Evolutionary conservation across 1,140 invertebrate species (phyloP).

Genomic region (Zophobas atratus): DNA sequence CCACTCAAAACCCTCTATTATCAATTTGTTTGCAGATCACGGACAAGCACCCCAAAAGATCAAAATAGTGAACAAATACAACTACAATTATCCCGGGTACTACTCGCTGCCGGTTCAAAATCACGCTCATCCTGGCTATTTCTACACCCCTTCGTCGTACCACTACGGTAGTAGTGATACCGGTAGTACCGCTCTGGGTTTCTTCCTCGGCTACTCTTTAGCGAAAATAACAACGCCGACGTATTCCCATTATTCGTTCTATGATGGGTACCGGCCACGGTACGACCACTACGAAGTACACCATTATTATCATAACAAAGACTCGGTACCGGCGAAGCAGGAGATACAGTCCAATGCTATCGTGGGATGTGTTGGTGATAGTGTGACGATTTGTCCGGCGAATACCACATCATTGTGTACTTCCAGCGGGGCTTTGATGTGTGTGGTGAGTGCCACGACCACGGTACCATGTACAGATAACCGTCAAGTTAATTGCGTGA

Average conservation of each 20-base stretch:
- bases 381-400: conserved; percentile 45
- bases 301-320: conserved; percentile 55
- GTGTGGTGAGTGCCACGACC: conserved; percentile 47
- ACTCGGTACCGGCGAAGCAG: conserved; percentile 45
- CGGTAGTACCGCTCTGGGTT: conserved; percentile 49
- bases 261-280: conserved; percentile 52
- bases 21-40: background rate
- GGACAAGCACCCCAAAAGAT: conserved; percentile 18
- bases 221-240: conserved; percentile 45
- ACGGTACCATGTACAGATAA: conserved; percentile 52
- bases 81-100: conserved; percentile 31
- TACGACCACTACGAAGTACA: conserved; percentile 54
- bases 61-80: conserved; percentile 37
- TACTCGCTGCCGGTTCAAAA: conserved; percentile 17
- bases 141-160: conserved; percentile 5
- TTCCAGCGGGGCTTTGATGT: conserved; percentile 54
- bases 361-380: conserved; percentile 50
- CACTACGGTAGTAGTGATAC: conserved; percentile 40
- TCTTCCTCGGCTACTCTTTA: conserved; percentile 51
- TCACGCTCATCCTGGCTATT: conserved; percentile 7
- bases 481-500: conserved; percentile 41
- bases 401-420: conserved; percentile 54
- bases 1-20: background rate
- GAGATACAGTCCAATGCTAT: conserved; percentile 45
- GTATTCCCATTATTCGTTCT: conserved; percentile 47